Base-by-base conservation (phyloP, 2,797 vertebrate genomes). In the Catharus ustulatus region DNA sequence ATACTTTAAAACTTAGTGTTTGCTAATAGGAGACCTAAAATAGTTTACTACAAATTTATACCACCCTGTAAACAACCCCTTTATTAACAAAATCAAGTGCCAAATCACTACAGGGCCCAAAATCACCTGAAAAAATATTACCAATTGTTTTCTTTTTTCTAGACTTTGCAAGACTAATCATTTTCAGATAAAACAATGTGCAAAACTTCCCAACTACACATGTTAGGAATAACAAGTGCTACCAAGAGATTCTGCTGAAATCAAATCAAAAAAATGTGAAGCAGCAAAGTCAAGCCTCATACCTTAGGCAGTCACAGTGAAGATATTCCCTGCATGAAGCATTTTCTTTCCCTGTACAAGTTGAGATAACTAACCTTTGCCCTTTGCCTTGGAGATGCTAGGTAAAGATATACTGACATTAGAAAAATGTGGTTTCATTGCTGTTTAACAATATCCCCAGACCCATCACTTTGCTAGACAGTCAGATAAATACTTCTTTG, bases 141-240 rank as follows among this genome's bases (percentile, higher is more conserved):
- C 87, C 85, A 94, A 96, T 95, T 93, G 87, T 92, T 97, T 96
- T 97, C 96, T 91, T 93, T 89, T 93, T 91, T 76, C 94, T 97
- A 98, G 96, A 98, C 97, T 98, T 98, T 98, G 98, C 98, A 99
- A 99, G 98, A 98, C 97, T 98, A 98, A 98, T 98, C 98, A 98
- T 90, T 96, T 97, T 96, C 94, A 97, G 88, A 97, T 72, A 95
- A 97, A 95, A 58, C 58, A 97, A 97, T 97, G 97, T 98, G 98
- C 98, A 98, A 98, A 98, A 91, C 67, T 95, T 97, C 97, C 97
- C 90, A 97, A 96, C 94, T 87, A 91, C 83, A 80, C 48, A 76
- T 71, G 85, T 66, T 66, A 94, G 91, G 95, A 94, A 92, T 81
- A 96, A 93, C 92, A 97, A 98, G 97, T 97, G 97, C 97, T 98